Evolutionary conservation across 2,797 vertebrate genomes (phyloP), one percentile per base, ranked within the genome.

Genomic region (Leptoclinus maculatus): DNA sequence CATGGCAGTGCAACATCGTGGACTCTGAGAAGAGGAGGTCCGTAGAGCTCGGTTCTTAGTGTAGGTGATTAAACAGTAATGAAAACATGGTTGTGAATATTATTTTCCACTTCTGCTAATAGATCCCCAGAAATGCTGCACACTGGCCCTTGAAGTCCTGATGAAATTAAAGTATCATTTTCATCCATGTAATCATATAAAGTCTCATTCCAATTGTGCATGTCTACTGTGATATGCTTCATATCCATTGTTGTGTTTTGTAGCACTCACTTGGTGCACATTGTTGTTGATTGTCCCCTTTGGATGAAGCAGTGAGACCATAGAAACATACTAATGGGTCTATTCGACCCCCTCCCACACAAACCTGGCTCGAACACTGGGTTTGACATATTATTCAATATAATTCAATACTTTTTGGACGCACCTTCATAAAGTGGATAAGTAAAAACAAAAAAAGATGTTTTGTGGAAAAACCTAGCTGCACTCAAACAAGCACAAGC

Each of bases 391-490:
- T 66, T 57, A 49, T 57, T 71, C 3, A 34, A 14, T 38, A 21
- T 8, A 41, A 17, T 23, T 36, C 25, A 8, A 23, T 19, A 60
- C 58, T 43, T 57, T 49, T 17, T 16, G 0, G 32, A 34, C 7
- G 7, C 32, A 34, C 7, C 32, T 34, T 34, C 32, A 34, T 7
- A 7, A 34, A 34, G 32, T 34, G 32, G 32, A 34, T 34, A 34
- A 58, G 21, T 56, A 11, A 39, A 76, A 76, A 62, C 73, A 53
- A 17, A 58, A 32, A 67, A 14, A 1, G 6, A 39, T 58, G 71
- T 57, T 74, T 71, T n/a, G 49, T 70, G 51, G 66, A 60, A 80
- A 70, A 70, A 2, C 45, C 41, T 36, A 16, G 29, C 60, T 27
- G 21, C 27, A 19, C 51, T 63, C 16, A 39, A 64, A 74, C 27